Evolutionary conservation across 1,140 invertebrate species (phyloP).

Genomic region (Teleogryllus occipitalis): DNA sequence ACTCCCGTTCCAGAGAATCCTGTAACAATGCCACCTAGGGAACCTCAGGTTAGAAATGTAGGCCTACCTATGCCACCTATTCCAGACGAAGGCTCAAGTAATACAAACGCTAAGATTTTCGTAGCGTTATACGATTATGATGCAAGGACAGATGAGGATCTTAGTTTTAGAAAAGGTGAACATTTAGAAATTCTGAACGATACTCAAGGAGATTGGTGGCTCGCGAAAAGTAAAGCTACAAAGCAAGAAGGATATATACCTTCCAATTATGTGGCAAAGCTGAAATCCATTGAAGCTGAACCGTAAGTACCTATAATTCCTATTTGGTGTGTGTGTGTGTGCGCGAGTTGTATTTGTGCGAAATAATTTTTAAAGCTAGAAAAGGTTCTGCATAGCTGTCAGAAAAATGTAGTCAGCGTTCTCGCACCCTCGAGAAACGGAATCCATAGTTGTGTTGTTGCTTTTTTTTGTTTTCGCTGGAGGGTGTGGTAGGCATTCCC

Average conservation of each 20-base stretch:
- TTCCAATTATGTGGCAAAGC: constrained; percentile 97
- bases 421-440: too few species aligned
- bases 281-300: constrained; percentile 98
- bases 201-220: constrained; percentile 99
- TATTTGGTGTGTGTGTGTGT: background rate
- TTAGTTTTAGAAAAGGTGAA: constrained; percentile 97
- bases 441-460: too few species aligned
- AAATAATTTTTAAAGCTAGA: too few species aligned
- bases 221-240: constrained; percentile 88
- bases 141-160: constrained; percentile 95
- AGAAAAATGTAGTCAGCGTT: too few species aligned
- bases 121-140: constrained; percentile 98
- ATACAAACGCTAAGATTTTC: constrained; percentile 68
- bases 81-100: constrained; percentile 52
- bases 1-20: constrained; percentile 16
- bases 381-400: too few species aligned
- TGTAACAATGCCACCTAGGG: background rate
- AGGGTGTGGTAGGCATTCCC: too few species aligned
- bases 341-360: background rate
- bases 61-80: constrained; percentile 45
- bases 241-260: constrained; percentile 97
- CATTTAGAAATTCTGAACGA: constrained; percentile 97
- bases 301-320: constrained; percentile 64
- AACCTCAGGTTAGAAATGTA: constrained; percentile 29
- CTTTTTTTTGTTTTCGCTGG: too few species aligned